phyloP scores from a whole-genome alignment of 1,140 invertebrate genomes.

The Orius insidiosus region DNA sequence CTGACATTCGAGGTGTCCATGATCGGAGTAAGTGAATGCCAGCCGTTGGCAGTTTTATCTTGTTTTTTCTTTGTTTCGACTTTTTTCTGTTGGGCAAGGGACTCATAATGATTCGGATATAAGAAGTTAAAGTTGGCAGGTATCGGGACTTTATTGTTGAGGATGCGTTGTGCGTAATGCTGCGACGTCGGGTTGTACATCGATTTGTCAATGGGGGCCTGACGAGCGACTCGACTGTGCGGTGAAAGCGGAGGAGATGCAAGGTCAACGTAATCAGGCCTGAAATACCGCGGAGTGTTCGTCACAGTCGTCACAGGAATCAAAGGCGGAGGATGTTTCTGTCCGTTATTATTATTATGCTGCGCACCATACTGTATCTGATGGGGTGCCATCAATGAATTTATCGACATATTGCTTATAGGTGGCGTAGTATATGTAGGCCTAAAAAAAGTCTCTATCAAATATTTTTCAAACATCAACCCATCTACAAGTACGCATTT shows the following conservation, averaged over 20 bases:
- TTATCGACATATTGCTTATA: slow-evolving; percentile 8
- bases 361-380: slow-evolving; percentile 25
- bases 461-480: neutral
- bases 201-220: too few relatives aligned
- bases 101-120: too few relatives aligned
- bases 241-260: slow-evolving; percentile 23
- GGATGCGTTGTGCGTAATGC: too few relatives aligned
- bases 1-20: neutral
- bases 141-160: too few relatives aligned
- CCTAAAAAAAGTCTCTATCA: slow-evolving; percentile 7
- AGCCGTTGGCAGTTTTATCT: too few relatives aligned
- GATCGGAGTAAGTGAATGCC: neutral
- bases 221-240: slow-evolving; percentile 7
- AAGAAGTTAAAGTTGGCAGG: too few relatives aligned
- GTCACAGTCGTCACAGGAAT: slow-evolving; percentile 34
- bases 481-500: too few relatives aligned
- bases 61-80: too few relatives aligned
- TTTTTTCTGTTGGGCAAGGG: too few relatives aligned
- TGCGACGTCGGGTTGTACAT: too few relatives aligned
- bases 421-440: slow-evolving; percentile 12
- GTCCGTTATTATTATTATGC: slow-evolving; percentile 24
- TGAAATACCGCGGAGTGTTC: too few relatives aligned
- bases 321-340: slow-evolving; percentile 35
- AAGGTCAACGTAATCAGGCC: slow-evolving; percentile 15
- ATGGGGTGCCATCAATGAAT: slow-evolving; percentile 25